These are phyloP conservation scores for Plebejus argus DNA, from an alignment of 2,888 invertebrate genomes.

Conservation along the genomic window DNA sequence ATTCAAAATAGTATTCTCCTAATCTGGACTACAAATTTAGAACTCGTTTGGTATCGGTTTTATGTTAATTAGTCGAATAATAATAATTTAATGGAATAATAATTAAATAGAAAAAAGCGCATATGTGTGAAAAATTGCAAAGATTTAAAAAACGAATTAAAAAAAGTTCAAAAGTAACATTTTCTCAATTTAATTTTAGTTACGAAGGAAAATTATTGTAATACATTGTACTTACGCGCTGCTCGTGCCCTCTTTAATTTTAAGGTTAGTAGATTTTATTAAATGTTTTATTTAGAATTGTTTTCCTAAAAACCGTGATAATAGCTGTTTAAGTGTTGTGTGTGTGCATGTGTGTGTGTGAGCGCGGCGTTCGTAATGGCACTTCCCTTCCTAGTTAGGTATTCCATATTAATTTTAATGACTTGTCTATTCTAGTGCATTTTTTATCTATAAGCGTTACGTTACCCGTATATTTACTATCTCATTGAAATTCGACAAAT, in stretches of 20 bases:
- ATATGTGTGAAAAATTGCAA: background rate
- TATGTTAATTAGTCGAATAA: background rate
- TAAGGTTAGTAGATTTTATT: slow-evolving; percentile 77
- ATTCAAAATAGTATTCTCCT: too few relatives aligned
- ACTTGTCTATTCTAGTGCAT: slow-evolving; percentile 9
- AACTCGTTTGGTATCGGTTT: too few relatives aligned
- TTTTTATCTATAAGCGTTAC: background rate
- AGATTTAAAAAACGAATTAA: background rate
- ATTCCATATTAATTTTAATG: slow-evolving; percentile 46
- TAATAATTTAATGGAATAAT: background rate
- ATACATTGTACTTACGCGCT: slow-evolving; percentile 50
- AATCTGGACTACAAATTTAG: too few relatives aligned
- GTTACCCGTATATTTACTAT: background rate
- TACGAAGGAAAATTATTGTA: slow-evolving; percentile 5
- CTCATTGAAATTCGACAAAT: background rate
- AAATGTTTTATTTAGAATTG: slow-evolving; percentile 68
- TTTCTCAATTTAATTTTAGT: slow-evolving; percentile 4
- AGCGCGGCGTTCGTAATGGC: slow-evolving; percentile 72
- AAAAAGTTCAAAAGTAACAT: background rate
- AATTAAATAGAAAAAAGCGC: background rate
- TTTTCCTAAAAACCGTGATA: slow-evolving; percentile 79
- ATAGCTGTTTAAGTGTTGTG: slow-evolving; percentile 75
- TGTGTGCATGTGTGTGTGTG: slow-evolving; percentile 54
- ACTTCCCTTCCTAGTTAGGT: slow-evolving; percentile 65
- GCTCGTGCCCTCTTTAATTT: slow-evolving; percentile 75